Evolutionary conservation across 2,888 invertebrate genomes (phyloP), one percentile per base, ranked within the genome.

Genomic region (Barypeithes pellucidus): DNA sequence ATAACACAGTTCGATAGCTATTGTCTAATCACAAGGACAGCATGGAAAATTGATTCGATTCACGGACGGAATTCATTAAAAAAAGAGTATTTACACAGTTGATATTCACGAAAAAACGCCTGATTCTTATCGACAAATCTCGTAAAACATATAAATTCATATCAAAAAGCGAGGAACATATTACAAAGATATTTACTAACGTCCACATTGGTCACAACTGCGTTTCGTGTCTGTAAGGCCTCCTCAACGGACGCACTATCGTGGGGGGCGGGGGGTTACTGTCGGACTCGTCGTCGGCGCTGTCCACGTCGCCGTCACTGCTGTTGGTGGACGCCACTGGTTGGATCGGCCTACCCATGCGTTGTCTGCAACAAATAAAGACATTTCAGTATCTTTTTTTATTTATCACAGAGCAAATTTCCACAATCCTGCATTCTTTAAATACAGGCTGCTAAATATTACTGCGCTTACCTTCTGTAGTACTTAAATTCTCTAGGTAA

Each of bases 401-500:
- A n/a, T n/a, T n/a, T n/a, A n/a, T n/a, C n/a, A n/a, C n/a, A n/a
- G n/a, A n/a, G n/a, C n/a, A n/a, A n/a, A n/a, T n/a, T n/a, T n/a
- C n/a, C n/a, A n/a, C n/a, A n/a, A n/a, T n/a, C n/a, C n/a, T n/a
- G n/a, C n/a, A n/a, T n/a, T n/a, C n/a, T n/a, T n/a, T n/a, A n/a
- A n/a, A n/a, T n/a, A n/a, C n/a, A n/a, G n/a, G n/a, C n/a, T n/a
- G n/a, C n/a, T n/a, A 7, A 29, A 29, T 29, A 29, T 5, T 4
- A 22, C 24, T 16, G 29, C n/a, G 8, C 39, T 65, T 47, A 73
- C 73, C 73, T 63, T 39, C 93, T 86, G 87, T 93, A 93, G 87
- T 94, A 95, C 81, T 94, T 93, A 86, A 95, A 95, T 86, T 95
- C 94, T 14, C 95, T 89, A 0, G 95, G 95, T 61, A 95, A 86